phyloP scores from a whole-genome alignment of 2,797 vertebrate species.

The Microcaecilia unicolor region DNA sequence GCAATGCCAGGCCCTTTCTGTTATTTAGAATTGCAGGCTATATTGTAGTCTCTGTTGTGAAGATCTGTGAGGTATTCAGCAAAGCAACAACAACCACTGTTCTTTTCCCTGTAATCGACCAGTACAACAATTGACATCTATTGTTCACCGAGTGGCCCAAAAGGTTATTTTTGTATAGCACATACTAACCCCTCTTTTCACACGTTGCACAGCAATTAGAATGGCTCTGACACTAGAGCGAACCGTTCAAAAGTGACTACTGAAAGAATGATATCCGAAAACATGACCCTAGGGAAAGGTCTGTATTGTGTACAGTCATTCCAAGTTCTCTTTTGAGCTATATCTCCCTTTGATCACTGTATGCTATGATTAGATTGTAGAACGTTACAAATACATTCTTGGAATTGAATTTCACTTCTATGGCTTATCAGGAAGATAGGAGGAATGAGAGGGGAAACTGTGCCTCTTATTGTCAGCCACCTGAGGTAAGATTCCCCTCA shows the following conservation, averaged over 20 bases:
- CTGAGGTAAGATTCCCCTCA: constrained; percentile 6
- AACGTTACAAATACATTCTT: constrained; percentile 27
- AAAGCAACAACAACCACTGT: constrained; percentile 30
- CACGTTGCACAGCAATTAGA: constrained; percentile 26
- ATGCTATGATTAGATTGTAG: constrained; percentile 3
- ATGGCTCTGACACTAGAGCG: constrained; percentile 33
- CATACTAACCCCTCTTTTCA: constrained; percentile 36
- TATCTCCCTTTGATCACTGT: constrained; percentile 28
- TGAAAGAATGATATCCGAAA: constrained; percentile 34
- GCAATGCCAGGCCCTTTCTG: constrained; percentile 26
- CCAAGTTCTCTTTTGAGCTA: constrained; percentile 26
- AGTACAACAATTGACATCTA: constrained; percentile 26
- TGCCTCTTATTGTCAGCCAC: constrained; percentile 21
- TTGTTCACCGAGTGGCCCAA: constrained; percentile 33
- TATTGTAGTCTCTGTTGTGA: constrained; percentile 27
- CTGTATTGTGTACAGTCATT: constrained; percentile 27
- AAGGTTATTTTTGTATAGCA: constrained; percentile 32
- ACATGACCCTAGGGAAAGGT: constrained; percentile 31
- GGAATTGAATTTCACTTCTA: constrained; percentile 30
- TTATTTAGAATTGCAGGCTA: constrained; percentile 27
- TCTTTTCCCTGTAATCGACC: constrained; percentile 48
- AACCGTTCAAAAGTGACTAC: constrained; percentile 23
- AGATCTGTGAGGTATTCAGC: constrained; percentile 39
- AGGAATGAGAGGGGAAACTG: constrained; percentile 22
- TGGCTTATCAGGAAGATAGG: constrained; percentile 18